Conservation (phyloP, 1,140 invertebrate species). For the Vanessa atalanta region DNA sequence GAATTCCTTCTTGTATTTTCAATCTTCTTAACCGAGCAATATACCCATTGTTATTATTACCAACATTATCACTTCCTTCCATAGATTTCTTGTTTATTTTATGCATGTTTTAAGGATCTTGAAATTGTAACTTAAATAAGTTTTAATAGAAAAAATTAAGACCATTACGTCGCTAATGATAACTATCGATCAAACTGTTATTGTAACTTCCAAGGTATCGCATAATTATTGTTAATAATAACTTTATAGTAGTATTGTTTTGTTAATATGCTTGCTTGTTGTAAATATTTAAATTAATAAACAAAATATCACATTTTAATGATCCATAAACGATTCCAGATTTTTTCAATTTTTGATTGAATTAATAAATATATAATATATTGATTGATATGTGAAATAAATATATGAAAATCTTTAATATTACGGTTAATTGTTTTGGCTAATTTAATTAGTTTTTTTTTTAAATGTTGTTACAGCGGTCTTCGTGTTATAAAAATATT, state of each 20-base stretch:
- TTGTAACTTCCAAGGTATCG: neutral
- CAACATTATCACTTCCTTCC: slow-evolving; percentile 12
- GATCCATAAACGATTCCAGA: too few relatives aligned
- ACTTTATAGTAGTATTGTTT: too few relatives aligned
- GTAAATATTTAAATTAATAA: too few relatives aligned
- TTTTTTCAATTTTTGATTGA: too few relatives aligned
- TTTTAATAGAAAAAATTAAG: neutral
- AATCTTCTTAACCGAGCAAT: slow-evolving; percentile 55
- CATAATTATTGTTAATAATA: too few relatives aligned
- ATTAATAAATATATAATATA: too few relatives aligned
- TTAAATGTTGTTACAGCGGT: neutral
- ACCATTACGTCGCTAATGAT: neutral
- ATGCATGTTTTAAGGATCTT: neutral
- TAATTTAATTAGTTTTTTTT: neutral
- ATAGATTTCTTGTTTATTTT: slow-evolving; percentile 12
- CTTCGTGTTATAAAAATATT: neutral
- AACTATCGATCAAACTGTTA: slow-evolving; percentile 13
- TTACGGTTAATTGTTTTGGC: too few relatives aligned
- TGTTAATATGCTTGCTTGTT: too few relatives aligned
- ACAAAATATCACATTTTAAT: too few relatives aligned
- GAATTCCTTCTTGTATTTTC: slow-evolving; percentile 65
- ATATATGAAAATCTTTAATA: too few relatives aligned
- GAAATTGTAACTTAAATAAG: neutral
- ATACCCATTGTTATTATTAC: slow-evolving; percentile 27
- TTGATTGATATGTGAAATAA: too few relatives aligned